A percentile compares a stretch with the other conserved stretches of the same genome.
Evolutionary conservation across 2,888 invertebrate genomes (phyloP).

Genomic region (Ommatoiulus sabulosus): DNA sequence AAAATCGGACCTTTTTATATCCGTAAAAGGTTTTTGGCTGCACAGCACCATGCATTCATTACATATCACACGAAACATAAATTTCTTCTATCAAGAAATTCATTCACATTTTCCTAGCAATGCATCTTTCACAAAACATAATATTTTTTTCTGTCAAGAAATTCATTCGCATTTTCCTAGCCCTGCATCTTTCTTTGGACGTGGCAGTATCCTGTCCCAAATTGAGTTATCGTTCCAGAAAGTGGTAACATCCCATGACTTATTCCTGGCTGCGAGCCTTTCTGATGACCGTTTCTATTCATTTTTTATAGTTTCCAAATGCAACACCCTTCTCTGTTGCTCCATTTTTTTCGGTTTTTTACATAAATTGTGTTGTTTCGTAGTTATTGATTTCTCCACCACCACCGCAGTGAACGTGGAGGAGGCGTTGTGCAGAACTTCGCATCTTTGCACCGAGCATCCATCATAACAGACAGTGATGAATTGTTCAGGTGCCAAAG

Average conservation of each 20-base stretch:
- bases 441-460: constrained; percentile 11
- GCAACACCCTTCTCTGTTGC: background rate
- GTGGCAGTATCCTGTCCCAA: background rate
- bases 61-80: no score
- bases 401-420: background rate
- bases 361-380: constrained; percentile 39
- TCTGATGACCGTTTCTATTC: background rate
- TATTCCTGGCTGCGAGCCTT: background rate
- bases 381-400: constrained; percentile 21
- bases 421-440: background rate
- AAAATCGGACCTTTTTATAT: no score
- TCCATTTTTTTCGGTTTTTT: background rate
- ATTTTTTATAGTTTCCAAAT: background rate
- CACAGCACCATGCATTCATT: no score
- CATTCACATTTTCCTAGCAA: background rate
- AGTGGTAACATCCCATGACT: background rate
- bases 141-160: background rate
- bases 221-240: constrained; percentile 2
- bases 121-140: background rate
- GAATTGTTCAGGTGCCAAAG: constrained; percentile 43
- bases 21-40: no score
- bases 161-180: background rate
- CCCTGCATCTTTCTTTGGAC: background rate
- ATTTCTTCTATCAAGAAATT: no score
- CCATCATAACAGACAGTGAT: constrained; percentile 36